phyloP scores from a whole-genome alignment of 1,140 invertebrate species.

The Apis florea region DNA sequence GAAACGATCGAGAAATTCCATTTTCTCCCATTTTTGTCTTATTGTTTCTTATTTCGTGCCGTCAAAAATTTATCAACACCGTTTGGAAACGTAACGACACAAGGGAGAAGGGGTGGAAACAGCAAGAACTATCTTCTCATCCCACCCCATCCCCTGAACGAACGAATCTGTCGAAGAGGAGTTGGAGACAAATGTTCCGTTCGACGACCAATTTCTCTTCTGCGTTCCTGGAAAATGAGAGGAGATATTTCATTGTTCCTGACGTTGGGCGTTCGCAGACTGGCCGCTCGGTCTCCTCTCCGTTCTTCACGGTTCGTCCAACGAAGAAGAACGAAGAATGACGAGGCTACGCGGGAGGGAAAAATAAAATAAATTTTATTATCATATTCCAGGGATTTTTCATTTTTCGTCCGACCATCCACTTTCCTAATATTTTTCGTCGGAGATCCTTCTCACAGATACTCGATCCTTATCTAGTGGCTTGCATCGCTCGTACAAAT shows the following conservation, averaged over 20 bases:
- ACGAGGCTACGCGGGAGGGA: neutral
- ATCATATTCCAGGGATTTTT: slow-evolving; percentile 69
- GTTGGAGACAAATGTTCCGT: slow-evolving; percentile 25
- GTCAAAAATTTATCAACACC: too few species aligned
- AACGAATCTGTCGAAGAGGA: too few species aligned
- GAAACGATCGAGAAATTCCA: too few species aligned
- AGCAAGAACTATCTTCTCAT: too few species aligned
- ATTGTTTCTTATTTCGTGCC: too few species aligned
- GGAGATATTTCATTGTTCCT: slow-evolving; percentile 56
- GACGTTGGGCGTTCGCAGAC: slow-evolving; percentile 4
- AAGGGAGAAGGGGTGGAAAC: too few species aligned
- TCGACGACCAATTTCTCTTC: slow-evolving; percentile 29
- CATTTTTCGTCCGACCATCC: slow-evolving; percentile 42
- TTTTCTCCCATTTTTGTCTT: too few species aligned
- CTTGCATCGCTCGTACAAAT: slow-evolving; percentile 65
- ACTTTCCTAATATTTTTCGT: slow-evolving; percentile 52
- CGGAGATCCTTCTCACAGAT: slow-evolving; percentile 60
- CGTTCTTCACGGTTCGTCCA: slow-evolving; percentile 6
- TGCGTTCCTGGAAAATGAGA: slow-evolving; percentile 48
- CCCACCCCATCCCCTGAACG: too few species aligned
- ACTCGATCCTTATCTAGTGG: slow-evolving; percentile 53
- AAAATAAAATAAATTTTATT: slow-evolving; percentile 64
- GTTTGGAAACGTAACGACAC: too few species aligned
- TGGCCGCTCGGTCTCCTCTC: neutral
- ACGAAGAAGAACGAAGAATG: too few species aligned